Percentiles rank a stretch among this genome's conserved stretches.
Conservation (phyloP, 2,797 vertebrate genomes). For the Okamejei kenojei region DNA sequence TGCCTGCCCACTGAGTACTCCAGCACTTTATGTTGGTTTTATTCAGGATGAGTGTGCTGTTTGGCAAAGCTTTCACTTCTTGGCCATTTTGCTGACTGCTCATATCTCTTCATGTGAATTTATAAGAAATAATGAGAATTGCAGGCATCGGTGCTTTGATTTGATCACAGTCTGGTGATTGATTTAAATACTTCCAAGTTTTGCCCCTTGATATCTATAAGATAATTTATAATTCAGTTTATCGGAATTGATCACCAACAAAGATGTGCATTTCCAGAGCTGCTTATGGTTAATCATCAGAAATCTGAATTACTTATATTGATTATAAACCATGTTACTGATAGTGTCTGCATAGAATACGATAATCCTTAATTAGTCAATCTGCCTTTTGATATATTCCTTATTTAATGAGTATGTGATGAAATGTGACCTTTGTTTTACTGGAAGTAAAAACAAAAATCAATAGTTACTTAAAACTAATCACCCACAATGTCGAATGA, state of each 20-base stretch:
- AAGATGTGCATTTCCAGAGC: background rate
- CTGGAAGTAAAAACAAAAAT: background rate
- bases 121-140: background rate
- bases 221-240: background rate
- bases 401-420: background rate
- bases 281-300: background rate
- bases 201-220: background rate
- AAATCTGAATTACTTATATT: background rate
- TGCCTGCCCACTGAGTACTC: no score
- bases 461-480: background rate
- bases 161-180: background rate
- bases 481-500: background rate
- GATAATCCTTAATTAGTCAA: background rate
- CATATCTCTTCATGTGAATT: background rate
- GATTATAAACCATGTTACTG: background rate
- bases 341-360: background rate
- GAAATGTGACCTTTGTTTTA: conserved; percentile 17
- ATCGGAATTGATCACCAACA: background rate
- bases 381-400: conserved; percentile 5
- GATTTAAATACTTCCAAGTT: background rate
- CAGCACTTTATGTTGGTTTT: no score
- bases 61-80: background rate
- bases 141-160: background rate
- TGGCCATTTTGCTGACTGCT: background rate
- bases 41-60: background rate